Percentiles rank a stretch among this genome's conserved stretches.
Evolutionary conservation across 2,888 invertebrate species (phyloP).

Genomic region (Nephrotoma guestfalica): DNA sequence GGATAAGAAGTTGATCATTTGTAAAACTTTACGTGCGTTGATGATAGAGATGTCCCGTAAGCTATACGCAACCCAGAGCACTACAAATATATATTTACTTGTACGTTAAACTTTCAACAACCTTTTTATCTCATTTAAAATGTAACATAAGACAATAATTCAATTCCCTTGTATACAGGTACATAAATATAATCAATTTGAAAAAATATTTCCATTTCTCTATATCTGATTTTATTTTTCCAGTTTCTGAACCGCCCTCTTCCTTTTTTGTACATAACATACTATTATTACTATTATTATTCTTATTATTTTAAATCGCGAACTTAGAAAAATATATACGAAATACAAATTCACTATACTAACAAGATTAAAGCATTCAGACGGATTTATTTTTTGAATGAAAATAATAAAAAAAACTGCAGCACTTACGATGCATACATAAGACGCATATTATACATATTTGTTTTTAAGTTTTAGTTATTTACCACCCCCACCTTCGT

Average conservation of each 20-base stretch:
- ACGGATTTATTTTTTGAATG: not conserved
- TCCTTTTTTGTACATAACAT: not conserved
- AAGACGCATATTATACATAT: not conserved
- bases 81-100: too few relatives aligned
- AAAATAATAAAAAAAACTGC: not conserved
- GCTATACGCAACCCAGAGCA: too few relatives aligned
- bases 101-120: not conserved
- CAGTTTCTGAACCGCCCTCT: not conserved
- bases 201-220: not conserved
- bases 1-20: too few relatives aligned
- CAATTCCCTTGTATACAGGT: not conserved
- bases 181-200: not conserved
- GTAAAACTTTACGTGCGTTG: too few relatives aligned
- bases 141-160: not conserved
- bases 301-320: not conserved
- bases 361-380: not conserved
- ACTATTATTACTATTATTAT: too few relatives aligned
- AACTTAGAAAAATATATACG: not conserved
- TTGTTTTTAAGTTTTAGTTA: not conserved
- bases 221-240: not conserved
- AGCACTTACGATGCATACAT: not conserved
- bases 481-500: not conserved
- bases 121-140: not conserved
- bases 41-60: too few relatives aligned
- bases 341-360: not conserved